Conservation (phyloP, 2,888 invertebrate species). For the Philonicus albiceps region DNA sequence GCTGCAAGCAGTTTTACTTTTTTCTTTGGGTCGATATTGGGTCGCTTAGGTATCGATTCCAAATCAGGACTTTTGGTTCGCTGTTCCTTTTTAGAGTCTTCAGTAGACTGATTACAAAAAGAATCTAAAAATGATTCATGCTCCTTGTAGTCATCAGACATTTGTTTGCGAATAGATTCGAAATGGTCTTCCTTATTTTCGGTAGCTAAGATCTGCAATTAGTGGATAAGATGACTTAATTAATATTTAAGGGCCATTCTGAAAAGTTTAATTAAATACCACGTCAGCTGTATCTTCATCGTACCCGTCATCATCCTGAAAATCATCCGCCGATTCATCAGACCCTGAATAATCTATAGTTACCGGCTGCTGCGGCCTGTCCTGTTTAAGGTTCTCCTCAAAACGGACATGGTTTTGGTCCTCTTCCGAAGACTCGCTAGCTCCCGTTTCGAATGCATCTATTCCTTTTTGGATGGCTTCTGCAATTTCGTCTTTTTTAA, state of each 20-base stretch:
- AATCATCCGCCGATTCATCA: slow-evolving; percentile 26
- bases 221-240: not conserved
- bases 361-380: not conserved
- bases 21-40: slow-evolving; percentile 45
- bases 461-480: slow-evolving; percentile 23
- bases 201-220: slow-evolving; percentile 42
- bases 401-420: not conserved
- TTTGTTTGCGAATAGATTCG: slow-evolving; percentile 56
- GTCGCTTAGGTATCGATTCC: not conserved
- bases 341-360: not conserved
- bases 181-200: slow-evolving; percentile 55
- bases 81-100: not conserved
- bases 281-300: slow-evolving; percentile 4
- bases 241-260: not conserved
- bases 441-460: not conserved
- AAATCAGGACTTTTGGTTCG: not conserved
- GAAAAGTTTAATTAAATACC: not conserved
- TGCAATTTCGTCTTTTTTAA: not conserved
- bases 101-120: slow-evolving; percentile 56
- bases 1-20: slow-evolving; percentile 70
- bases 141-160: slow-evolving; percentile 59
- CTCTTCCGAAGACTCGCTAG: not conserved
- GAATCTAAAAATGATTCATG: slow-evolving; percentile 60
- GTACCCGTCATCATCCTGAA: not conserved
- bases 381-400: not conserved